Evolutionary conservation across 1,140 invertebrate genomes (phyloP).

Genomic region (Bombyx mandarina): DNA sequence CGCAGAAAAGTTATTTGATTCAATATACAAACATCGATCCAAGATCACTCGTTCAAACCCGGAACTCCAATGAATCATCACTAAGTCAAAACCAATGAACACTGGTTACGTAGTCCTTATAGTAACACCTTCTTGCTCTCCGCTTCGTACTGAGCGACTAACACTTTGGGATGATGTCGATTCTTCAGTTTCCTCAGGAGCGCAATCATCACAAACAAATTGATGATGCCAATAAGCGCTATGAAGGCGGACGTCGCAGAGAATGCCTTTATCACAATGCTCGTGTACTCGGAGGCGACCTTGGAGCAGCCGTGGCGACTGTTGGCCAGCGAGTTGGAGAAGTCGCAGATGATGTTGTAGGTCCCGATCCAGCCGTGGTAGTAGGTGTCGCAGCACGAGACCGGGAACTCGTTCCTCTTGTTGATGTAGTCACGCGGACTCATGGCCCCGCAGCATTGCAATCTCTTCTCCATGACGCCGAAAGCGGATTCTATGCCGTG

Average conservation of each 20-base stretch:
- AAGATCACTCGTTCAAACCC: not conserved
- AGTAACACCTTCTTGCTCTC: conserved; percentile 55
- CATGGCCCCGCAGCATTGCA: conserved; percentile 54
- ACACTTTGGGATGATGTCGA: not conserved
- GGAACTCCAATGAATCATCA: not conserved
- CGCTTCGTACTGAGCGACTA: conserved; percentile 31
- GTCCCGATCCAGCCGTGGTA: conserved; percentile 50
- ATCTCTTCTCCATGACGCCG: conserved; percentile 40
- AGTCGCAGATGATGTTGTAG: conserved; percentile 47
- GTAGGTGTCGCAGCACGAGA: conserved; percentile 51
- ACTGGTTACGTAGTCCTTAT: conserved; percentile 16
- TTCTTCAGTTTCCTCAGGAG: conserved; percentile 29
- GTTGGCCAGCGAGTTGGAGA: conserved; percentile 55
- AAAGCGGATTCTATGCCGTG: conserved; percentile 32
- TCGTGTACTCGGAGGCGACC: conserved; percentile 45
- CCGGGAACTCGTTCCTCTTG: conserved; percentile 46
- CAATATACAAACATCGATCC: not conserved
- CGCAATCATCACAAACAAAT: conserved; percentile 25
- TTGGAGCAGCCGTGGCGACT: conserved; percentile 51
- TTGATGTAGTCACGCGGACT: conserved; percentile 54
- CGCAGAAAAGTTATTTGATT: not conserved
- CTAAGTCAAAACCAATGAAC: too few relatives aligned
- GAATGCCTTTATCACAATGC: conserved; percentile 41
- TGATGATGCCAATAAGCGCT: conserved; percentile 33
- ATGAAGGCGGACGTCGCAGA: conserved; percentile 38